Percentiles rank a stretch among this genome's conserved stretches.
Conservation (phyloP, 37 sponge, comb jelly and placozoan genomes). For the Hexactinellida sp. region DNA sequence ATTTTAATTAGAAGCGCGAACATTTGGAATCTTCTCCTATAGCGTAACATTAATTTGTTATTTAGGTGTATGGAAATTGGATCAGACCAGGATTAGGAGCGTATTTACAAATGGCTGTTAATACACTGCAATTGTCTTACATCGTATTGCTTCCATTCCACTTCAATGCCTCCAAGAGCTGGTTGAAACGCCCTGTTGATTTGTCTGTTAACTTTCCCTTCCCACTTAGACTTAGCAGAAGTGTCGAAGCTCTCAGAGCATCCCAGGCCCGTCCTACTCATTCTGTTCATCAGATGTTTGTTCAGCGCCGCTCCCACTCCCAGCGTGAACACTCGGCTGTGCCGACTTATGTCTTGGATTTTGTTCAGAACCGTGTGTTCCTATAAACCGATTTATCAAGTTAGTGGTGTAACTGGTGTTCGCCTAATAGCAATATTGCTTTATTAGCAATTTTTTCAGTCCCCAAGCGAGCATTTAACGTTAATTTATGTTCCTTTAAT, state of each 20-base stretch:
- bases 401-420: too few species aligned
- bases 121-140: too few species aligned
- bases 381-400: neutral
- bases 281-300: conserved; percentile 62
- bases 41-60: too few species aligned
- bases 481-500: too few species aligned
- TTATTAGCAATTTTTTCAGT: too few species aligned
- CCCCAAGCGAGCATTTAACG: too few species aligned
- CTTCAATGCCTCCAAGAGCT: conserved; percentile 63
- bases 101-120: too few species aligned
- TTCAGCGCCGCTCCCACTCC: conserved; percentile 57
- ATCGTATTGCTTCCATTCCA: conserved; percentile 77
- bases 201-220: conserved; percentile 60
- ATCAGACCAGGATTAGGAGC: too few species aligned
- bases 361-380: conserved; percentile 6
- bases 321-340: neutral
- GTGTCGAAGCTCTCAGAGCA: conserved; percentile 62
- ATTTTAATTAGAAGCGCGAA: too few species aligned
- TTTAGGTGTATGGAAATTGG: too few species aligned
- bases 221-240: conserved; percentile 83
- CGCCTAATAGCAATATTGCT: too few species aligned
- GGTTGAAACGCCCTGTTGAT: conserved; percentile 79
- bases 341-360: neutral
- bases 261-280: conserved; percentile 81
- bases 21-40: too few species aligned